Percentiles rank a stretch among this genome's conserved stretches.
phyloP scores from a whole-genome alignment of 2,888 invertebrate genomes.

The Lumbricus terrestris region DNA sequence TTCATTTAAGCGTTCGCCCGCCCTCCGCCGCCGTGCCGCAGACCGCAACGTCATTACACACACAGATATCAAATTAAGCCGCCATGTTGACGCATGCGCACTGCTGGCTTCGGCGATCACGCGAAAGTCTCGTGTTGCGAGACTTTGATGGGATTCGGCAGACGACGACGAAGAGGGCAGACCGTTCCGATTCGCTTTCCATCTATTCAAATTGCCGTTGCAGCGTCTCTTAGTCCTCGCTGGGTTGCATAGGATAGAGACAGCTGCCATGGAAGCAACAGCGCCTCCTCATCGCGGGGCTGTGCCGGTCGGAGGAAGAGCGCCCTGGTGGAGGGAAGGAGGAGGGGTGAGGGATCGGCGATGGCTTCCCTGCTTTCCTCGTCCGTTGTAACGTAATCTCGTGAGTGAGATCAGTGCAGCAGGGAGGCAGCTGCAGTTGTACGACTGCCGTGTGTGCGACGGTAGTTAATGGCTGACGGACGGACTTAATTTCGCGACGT shows the following conservation, averaged over 20 bases:
- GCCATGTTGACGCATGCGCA: slow-evolving; percentile 3
- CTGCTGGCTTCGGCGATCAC: slow-evolving; percentile 3
- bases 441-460: not conserved
- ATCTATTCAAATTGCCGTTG: not conserved
- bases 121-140: not conserved
- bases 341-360: not conserved
- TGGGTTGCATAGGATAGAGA: not conserved
- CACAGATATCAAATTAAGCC: slow-evolving; percentile 3
- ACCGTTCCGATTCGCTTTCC: not conserved
- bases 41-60: not conserved
- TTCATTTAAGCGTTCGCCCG: not conserved
- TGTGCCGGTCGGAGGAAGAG: not conserved
- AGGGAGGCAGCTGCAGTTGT: not conserved
- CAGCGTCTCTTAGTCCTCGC: too few species aligned
- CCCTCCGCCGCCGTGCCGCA: not conserved
- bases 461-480: not conserved
- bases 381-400: not conserved
- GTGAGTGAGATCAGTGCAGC: not conserved
- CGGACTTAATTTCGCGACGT: not conserved
- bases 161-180: not conserved
- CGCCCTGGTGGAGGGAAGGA: not conserved
- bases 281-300: not conserved
- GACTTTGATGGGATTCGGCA: not conserved
- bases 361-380: not conserved
- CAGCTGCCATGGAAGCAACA: not conserved